phyloP scores from a whole-genome alignment of 2,797 vertebrate species.

The Arctocebus calabarensis region DNA sequence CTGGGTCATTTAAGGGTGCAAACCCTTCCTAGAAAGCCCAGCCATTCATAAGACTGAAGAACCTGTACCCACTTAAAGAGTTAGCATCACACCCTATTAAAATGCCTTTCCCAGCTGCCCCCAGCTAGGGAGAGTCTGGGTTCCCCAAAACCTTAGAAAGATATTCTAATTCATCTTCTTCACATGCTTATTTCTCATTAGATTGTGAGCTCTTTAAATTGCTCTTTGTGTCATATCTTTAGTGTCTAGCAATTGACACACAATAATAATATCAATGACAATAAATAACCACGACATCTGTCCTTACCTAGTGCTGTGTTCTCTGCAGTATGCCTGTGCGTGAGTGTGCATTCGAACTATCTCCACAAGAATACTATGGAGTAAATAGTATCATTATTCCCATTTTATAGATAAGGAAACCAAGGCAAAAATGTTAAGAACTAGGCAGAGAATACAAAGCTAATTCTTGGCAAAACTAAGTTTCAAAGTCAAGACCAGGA shows the following conservation, averaged over 20 bases:
- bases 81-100: background rate
- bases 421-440: background rate
- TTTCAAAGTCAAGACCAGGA: background rate
- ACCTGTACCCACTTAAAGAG: background rate
- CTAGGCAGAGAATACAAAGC: background rate
- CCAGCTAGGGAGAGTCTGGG: background rate
- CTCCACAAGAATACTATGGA: background rate
- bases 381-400: too few relatives aligned
- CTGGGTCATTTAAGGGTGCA: background rate
- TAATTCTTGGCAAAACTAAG: background rate
- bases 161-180: background rate
- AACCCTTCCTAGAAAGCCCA: background rate
- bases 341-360: background rate
- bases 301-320: background rate
- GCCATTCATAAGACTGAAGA: background rate
- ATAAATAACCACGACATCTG: background rate
- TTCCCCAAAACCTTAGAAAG: background rate
- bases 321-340: background rate
- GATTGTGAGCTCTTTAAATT: background rate
- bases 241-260: background rate
- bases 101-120: background rate
- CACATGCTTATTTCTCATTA: background rate
- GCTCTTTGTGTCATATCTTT: background rate
- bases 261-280: background rate
- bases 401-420: background rate